Conservation (phyloP, 2,797 vertebrate genomes). For the Trachurus trachurus region DNA sequence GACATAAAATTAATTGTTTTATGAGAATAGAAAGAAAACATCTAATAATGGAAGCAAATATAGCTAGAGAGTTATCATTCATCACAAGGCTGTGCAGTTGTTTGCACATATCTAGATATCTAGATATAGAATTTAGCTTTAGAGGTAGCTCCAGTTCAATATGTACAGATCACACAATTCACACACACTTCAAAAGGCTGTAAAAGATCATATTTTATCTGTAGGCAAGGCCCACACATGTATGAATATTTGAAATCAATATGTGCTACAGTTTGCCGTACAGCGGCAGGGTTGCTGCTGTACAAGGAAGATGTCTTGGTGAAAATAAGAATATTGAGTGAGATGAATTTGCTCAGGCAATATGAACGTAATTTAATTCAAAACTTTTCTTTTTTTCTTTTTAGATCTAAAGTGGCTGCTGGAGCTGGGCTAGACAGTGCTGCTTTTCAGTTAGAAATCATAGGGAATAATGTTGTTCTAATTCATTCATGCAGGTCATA, state of each 20-base stretch:
- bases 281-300: neutral
- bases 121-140: constrained; percentile 3
- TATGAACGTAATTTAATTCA: neutral
- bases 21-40: constrained; percentile 19
- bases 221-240: neutral
- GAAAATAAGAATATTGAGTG: neutral
- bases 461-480: neutral
- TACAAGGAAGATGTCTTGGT: neutral
- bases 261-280: neutral
- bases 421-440: neutral
- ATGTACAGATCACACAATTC: neutral
- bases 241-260: constrained; percentile 45
- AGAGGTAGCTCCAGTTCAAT: neutral
- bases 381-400: neutral
- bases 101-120: constrained; percentile 29
- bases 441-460: neutral
- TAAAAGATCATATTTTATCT: constrained; percentile 23
- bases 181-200: neutral
- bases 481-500: neutral
- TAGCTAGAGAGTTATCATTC: constrained; percentile 27
- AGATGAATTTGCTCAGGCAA: constrained; percentile 2
- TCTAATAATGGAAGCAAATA: constrained; percentile 18
- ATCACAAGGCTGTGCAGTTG: constrained; percentile 12
- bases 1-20: constrained; percentile 41
- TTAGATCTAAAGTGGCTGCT: neutral